Percentiles rank a stretch among this genome's conserved stretches.
These are phyloP conservation scores for Caradrina kadenii DNA, from an alignment of 2,888 invertebrate genomes.

Conservation along the genomic window DNA sequence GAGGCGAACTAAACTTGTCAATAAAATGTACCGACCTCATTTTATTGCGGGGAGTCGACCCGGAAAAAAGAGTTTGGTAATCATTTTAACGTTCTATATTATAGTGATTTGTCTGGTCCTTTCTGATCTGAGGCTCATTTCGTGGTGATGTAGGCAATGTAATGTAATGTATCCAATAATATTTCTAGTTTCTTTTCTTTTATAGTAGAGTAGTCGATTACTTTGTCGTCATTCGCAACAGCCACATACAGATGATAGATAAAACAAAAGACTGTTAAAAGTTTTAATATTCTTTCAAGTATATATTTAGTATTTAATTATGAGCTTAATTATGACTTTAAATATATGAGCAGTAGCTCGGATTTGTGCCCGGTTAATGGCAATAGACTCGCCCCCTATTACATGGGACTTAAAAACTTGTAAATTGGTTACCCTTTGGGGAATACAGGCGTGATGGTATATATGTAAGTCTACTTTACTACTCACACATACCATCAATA, in stretches of 20 bases:
- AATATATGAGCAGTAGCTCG: no score
- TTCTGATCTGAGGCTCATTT: slow-evolving; percentile 30
- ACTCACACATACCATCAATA: neutral
- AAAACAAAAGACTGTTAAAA: no score
- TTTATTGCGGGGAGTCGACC: slow-evolving; percentile 67
- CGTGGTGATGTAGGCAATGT: slow-evolving; percentile 4
- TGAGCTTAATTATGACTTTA: no score
- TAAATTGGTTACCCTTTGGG: no score
- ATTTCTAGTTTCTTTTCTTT: neutral
- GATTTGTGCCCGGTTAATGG: no score
- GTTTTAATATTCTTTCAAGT: no score
- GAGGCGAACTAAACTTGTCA: slow-evolving; percentile 66
- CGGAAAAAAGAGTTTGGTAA: slow-evolving; percentile 64
- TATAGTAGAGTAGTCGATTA: neutral
- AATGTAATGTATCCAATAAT: neutral
- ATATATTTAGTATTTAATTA: no score
- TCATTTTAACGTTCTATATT: slow-evolving; percentile 59
- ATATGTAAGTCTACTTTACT: neutral
- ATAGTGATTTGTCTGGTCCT: slow-evolving; percentile 37
- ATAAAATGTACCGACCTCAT: slow-evolving; percentile 69
- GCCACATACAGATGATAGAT: no score
- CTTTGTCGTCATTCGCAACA: neutral
- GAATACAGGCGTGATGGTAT: no score
- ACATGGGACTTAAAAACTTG: no score
- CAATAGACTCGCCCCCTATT: no score